Conservation (phyloP, 2,797 vertebrate species). For the Sebastiscus tertius region DNA sequence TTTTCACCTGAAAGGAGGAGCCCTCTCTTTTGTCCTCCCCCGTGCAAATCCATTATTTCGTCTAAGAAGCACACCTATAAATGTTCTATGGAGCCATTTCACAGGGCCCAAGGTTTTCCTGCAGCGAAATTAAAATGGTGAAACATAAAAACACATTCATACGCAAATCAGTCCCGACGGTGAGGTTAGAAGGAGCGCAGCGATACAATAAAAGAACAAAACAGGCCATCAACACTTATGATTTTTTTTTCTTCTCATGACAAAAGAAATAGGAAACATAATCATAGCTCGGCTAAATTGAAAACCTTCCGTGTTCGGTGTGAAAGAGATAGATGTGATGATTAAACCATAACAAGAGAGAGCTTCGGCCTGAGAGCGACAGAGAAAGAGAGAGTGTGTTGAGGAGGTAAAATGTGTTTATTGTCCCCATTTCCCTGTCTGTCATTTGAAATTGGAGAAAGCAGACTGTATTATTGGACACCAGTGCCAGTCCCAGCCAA, state of each 20-base stretch:
- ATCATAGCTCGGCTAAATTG: conserved; percentile 59
- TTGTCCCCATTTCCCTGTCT: conserved; percentile 64
- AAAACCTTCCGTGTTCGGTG: conserved; percentile 46
- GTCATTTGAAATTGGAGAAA: conserved; percentile 74
- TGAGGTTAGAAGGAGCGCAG: conserved; percentile 44
- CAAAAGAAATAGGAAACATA: conserved; percentile 58
- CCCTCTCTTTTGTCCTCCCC: conserved; percentile 40
- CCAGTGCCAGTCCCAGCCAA: conserved; percentile 60
- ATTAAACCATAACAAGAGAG: conserved; percentile 55
- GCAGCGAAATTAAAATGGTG: conserved; percentile 32
- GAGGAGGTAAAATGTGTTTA: conserved; percentile 56
- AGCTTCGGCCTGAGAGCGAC: conserved; percentile 14
- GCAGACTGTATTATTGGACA: conserved; percentile 72
- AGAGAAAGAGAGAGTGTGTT: neutral
- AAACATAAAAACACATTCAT: conserved; percentile 52
- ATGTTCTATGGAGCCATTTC: conserved; percentile 41
- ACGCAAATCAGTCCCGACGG: conserved; percentile 40
- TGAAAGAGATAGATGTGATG: conserved; percentile 50
- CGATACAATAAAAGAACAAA: conserved; percentile 48
- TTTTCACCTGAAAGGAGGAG: conserved; percentile 43
- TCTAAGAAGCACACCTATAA: conserved; percentile 29
- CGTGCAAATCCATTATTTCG: conserved; percentile 54
- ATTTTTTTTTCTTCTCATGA: conserved; percentile 22
- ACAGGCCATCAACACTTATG: conserved; percentile 41
- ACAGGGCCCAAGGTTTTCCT: conserved; percentile 33